phyloP scores from a whole-genome alignment of 2,113 vertebrate species.

The Spilogale gracilis region DNA sequence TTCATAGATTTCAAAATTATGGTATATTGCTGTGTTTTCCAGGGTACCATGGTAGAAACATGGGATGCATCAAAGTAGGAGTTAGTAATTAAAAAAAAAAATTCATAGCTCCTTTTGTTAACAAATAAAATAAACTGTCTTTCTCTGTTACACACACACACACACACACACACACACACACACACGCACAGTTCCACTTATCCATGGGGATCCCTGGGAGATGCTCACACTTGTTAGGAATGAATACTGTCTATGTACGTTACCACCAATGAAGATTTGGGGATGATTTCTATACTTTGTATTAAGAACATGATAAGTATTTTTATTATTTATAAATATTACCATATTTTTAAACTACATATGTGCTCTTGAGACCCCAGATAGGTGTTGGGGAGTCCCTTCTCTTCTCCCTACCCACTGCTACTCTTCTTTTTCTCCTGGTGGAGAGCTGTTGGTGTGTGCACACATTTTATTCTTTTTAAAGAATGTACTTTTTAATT shows the following conservation, averaged over 20 bases:
- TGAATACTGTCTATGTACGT: not conserved
- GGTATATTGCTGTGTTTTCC: not conserved
- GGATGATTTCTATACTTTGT: not conserved
- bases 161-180: not conserved
- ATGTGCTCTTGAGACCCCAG: not conserved
- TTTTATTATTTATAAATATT: not conserved
- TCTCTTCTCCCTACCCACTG: not conserved
- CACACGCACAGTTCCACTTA: not conserved
- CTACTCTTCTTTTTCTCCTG: not conserved
- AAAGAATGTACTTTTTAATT: not conserved
- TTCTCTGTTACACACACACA: not conserved
- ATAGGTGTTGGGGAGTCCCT: not conserved
- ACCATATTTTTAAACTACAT: not conserved
- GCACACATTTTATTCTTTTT: not conserved
- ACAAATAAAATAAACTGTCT: not conserved
- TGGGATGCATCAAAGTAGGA: not conserved
- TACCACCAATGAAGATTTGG: not conserved
- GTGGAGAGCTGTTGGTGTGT: not conserved
- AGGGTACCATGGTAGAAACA: not conserved
- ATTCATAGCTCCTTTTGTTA: slow-evolving; percentile 24
- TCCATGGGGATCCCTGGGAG: not conserved
- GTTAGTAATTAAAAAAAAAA: not conserved
- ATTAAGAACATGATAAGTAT: not conserved
- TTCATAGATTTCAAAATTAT: not conserved
- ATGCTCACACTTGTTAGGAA: not conserved